Percentiles rank a stretch among this genome's conserved stretches.
These are phyloP conservation scores for Pristiophorus japonicus DNA, from an alignment of 2,113 vertebrate species.

Conservation along the genomic window DNA sequence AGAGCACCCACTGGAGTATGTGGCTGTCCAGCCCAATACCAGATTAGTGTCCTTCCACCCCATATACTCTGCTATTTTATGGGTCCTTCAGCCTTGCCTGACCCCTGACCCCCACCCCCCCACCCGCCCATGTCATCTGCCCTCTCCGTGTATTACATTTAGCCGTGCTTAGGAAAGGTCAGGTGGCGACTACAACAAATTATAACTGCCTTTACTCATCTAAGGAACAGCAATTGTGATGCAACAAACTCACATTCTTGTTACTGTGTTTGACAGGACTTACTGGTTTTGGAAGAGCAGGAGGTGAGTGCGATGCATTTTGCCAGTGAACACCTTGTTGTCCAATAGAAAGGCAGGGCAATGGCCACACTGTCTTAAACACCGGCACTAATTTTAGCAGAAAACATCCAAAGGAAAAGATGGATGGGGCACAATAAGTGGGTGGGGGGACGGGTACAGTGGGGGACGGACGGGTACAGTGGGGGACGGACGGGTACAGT, in stretches of 20 bases:
- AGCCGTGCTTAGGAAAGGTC: background rate
- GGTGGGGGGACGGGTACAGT: background rate
- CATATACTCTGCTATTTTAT: background rate
- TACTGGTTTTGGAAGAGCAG: constrained; percentile 95
- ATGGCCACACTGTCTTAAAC: background rate
- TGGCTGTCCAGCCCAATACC: background rate
- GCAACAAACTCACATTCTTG: background rate
- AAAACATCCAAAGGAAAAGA: background rate
- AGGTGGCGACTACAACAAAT: background rate
- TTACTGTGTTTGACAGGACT: constrained; percentile 68
- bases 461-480: no score
- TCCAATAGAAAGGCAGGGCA: background rate
- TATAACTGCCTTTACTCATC: background rate
- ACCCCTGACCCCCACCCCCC: background rate
- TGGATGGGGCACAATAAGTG: background rate
- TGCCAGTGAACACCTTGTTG: no score
- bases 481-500: background rate
- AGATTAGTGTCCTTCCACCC: background rate
- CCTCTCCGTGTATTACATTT: background rate
- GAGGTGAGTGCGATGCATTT: constrained; percentile 64
- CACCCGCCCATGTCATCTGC: background rate
- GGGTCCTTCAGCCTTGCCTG: background rate
- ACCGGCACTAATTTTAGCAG: background rate
- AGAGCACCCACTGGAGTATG: no score
- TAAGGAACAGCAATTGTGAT: background rate